Conservation (phyloP, 2,888 invertebrate genomes). For the Nephrotoma flavescens region DNA sequence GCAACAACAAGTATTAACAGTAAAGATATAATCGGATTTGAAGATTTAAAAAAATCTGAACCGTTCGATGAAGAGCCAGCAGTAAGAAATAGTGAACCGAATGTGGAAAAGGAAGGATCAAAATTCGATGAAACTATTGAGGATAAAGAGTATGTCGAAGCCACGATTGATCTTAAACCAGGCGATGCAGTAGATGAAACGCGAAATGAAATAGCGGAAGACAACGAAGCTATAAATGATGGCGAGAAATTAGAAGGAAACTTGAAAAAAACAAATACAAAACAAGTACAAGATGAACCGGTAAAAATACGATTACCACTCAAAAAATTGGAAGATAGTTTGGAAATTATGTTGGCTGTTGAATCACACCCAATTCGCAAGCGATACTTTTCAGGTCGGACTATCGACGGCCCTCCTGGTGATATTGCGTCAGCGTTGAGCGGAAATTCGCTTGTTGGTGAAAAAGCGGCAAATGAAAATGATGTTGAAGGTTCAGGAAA, state of each 20-base stretch:
- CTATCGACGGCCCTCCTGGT: slow-evolving; percentile 28
- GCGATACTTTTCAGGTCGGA: slow-evolving; percentile 12
- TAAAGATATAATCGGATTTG: slow-evolving; percentile 30
- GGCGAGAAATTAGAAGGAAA: slow-evolving; percentile 40
- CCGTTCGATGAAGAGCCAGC: slow-evolving; percentile 8
- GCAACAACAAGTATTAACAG: slow-evolving; percentile 22
- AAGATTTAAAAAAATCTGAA: slow-evolving; percentile 25
- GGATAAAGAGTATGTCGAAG: slow-evolving; percentile 32
- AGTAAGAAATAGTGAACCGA: slow-evolving; percentile 7
- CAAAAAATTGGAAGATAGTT: slow-evolving; percentile 36
- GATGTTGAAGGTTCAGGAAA: slow-evolving; percentile 12
- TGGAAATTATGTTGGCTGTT: slow-evolving; percentile 45
- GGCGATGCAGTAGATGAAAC: slow-evolving; percentile 23
- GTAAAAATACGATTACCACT: slow-evolving; percentile 37
- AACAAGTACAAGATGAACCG: slow-evolving; percentile 36
- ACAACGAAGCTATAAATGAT: slow-evolving; percentile 31
- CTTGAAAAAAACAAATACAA: slow-evolving; percentile 34
- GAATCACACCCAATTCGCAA: slow-evolving; percentile 27
- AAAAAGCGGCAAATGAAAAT: slow-evolving; percentile 1
- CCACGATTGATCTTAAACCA: slow-evolving; percentile 27
- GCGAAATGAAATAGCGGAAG: slow-evolving; percentile 23
- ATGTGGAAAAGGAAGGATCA: slow-evolving; percentile 16
- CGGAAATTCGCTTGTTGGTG: slow-evolving; percentile 43
- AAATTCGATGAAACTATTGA: slow-evolving; percentile 30
- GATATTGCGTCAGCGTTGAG: slow-evolving; percentile 44